Conservation (phyloP, 2,888 invertebrate genomes). For the Zaprionus bogoriensis region DNA sequence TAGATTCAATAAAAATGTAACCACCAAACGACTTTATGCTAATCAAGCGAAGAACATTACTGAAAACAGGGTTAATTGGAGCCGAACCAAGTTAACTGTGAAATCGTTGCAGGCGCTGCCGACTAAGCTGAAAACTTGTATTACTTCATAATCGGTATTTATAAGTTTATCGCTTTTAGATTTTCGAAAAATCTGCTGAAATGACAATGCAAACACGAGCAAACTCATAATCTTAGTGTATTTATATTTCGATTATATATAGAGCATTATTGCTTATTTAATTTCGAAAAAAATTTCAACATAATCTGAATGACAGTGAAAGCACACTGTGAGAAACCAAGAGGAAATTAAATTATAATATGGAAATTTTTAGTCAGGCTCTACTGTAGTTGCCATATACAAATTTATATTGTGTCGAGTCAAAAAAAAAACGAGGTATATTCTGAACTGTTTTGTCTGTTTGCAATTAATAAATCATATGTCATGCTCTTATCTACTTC, state of each 20-base stretch:
- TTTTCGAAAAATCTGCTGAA: background rate
- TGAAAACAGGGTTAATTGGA: background rate
- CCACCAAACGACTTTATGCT: constrained; percentile 41
- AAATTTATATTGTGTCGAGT: background rate
- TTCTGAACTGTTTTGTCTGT: background rate
- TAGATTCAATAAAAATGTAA: constrained; percentile 19
- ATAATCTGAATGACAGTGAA: background rate
- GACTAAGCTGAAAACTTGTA: too few relatives aligned
- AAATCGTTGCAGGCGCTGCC: background rate
- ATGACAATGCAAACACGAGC: background rate
- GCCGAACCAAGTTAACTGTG: background rate
- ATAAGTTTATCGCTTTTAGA: background rate
- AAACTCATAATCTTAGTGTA: background rate
- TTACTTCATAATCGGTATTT: background rate
- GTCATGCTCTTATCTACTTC: constrained; percentile 10
- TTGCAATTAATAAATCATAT: constrained; percentile 15
- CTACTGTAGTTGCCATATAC: background rate
- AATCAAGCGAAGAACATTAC: constrained; percentile 5
- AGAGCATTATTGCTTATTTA: background rate
- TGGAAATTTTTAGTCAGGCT: background rate
- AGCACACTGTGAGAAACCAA: background rate
- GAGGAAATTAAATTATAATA: background rate
- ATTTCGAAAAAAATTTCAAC: background rate
- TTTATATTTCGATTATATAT: background rate
- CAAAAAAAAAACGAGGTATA: constrained; percentile 2